A percentile compares a stretch with the other conserved stretches of the same genome.
Conservation (phyloP, 2,113 vertebrate genomes). For the Notiomystis cincta region DNA sequence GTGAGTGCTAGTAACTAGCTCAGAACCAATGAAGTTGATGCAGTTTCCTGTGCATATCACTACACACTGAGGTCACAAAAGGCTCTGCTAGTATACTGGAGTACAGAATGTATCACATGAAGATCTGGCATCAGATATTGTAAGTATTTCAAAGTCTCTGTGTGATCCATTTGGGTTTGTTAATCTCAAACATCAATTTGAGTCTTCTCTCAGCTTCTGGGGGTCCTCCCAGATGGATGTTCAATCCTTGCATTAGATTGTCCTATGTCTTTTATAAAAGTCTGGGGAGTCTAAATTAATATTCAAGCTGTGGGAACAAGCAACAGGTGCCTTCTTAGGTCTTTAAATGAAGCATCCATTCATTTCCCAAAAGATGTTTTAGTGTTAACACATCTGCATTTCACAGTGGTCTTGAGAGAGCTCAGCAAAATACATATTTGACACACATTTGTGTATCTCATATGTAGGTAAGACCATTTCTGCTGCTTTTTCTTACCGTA, state of each 20-base stretch:
- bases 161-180: neutral
- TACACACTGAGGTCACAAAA: neutral
- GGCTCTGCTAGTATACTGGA: neutral
- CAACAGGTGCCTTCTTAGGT: neutral
- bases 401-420: neutral
- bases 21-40: neutral
- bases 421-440: neutral
- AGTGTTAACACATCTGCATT: neutral
- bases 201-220: neutral
- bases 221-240: neutral
- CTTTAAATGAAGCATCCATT: neutral
- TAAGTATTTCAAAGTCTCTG: neutral
- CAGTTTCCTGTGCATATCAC: neutral
- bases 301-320: neutral
- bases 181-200: neutral
- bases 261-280: neutral
- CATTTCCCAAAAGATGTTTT: neutral
- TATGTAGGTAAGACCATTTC: neutral
- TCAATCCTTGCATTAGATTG: neutral
- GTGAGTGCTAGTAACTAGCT: neutral
- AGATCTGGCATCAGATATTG: neutral
- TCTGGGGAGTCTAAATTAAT: neutral
- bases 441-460: neutral
- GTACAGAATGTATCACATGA: neutral
- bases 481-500: neutral